Evolutionary conservation across 2,113 vertebrate genomes (phyloP).

Genomic region (Melanostigma gelatinosum): DNA sequence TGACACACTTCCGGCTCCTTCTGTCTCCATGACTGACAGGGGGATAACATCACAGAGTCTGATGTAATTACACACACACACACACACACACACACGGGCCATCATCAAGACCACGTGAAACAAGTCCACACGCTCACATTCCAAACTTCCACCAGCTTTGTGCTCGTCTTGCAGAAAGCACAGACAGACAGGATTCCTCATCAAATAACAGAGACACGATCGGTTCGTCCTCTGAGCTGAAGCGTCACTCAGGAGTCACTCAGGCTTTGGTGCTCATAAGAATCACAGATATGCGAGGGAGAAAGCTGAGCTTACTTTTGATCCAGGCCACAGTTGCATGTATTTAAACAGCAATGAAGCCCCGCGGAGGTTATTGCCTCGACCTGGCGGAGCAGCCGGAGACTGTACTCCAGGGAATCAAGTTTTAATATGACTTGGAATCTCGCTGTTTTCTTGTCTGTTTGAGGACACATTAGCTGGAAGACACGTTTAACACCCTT

Average conservation of each 20-base stretch:
- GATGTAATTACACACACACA: slow-evolving; percentile 62
- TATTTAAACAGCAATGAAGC: slow-evolving; percentile 47
- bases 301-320: slow-evolving; percentile 26
- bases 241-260: slow-evolving; percentile 26
- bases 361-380: slow-evolving; percentile 19
- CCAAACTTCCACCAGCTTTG: slow-evolving; percentile 27
- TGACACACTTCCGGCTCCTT: slow-evolving; percentile 1
- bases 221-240: slow-evolving; percentile 19
- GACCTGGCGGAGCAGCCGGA: slow-evolving; percentile 41
- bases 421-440: slow-evolving; percentile 59
- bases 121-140: slow-evolving; percentile 4
- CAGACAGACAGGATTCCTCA: slow-evolving; percentile 9
- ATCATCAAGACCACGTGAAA: not conserved
- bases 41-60: slow-evolving; percentile 49
- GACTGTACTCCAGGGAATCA: slow-evolving; percentile 46
- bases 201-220: slow-evolving; percentile 16
- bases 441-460: slow-evolving; percentile 27
- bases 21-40: slow-evolving; percentile 36
- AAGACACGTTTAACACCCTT: slow-evolving; percentile 60
- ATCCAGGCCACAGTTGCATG: slow-evolving; percentile 50
- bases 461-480: slow-evolving; percentile 67
- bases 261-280: slow-evolving; percentile 49
- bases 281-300: slow-evolving; percentile 1
- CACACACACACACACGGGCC: not conserved
- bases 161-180: slow-evolving; percentile 8